Base-by-base conservation (phyloP, 1,140 invertebrate genomes). In the Parapsyche elsis region DNA sequence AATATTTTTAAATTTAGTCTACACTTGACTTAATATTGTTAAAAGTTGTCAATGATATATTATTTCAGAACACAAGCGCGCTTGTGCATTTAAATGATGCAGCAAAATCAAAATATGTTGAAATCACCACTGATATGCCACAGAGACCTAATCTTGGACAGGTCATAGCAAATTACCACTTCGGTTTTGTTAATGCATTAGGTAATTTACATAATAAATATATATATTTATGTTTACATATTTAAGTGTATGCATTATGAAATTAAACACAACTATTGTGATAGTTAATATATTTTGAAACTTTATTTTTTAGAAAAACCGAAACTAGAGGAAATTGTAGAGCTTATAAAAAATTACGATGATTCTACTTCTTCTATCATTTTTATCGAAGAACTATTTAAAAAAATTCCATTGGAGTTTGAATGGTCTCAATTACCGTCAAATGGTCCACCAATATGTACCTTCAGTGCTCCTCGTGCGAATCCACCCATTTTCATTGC, bases 401-500 rank as follows among this genome's bases (percentile, higher is more conserved):
- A 67, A 21, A 46, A 12, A 24, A 44, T 77, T 9, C n/a, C 14
- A 5, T 9, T 77, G 14, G 59, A 67, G 12, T 77, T 44, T 23
- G 59, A 61, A 44, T 77, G 82, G 71, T 86, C 9, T 82, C 64
- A 38, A 12, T 49, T 16, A 59, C 71, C 10, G 83, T 5, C 38
- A 45, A 73, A 4, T 4, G 53, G 10, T 57, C 14, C 45, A 0
- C 16, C 5, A 16, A 73, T 46, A 46, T 73, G 16, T 23, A 12
- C 45, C 84, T 76, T 84, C 81, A 80, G 81, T 85, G 9, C 83
- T 76, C 71, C 38, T 85, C 70, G 76, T 61, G 49, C 67, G 5
- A 78, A 80, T 74, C 71, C 67, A 26, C 59, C 73, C 7, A 61
- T 78, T 80, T 26, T 71, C 53, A 14, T 76, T n/a, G 23, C 59